Conservation (phyloP, 2,113 vertebrate species). For the Chloroceryle aenea region DNA sequence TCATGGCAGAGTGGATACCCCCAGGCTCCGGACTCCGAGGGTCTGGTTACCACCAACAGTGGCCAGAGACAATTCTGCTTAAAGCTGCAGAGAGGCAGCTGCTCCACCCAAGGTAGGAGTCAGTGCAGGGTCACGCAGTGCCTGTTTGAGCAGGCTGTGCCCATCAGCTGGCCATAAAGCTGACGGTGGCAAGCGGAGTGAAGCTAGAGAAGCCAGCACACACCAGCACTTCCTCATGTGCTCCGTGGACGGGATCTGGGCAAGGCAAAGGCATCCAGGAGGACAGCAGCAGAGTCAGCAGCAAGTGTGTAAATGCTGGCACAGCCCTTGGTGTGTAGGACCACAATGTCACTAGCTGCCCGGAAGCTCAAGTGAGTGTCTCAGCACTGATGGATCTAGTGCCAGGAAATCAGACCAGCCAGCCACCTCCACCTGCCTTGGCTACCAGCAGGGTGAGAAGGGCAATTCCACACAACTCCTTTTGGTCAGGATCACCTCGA, state of each 20-base stretch:
- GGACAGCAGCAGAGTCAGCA: not conserved
- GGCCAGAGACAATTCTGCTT: not conserved
- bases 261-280: not conserved
- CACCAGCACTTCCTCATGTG: not conserved
- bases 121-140: not conserved
- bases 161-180: rapidly evolving
- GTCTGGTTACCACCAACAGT: not conserved
- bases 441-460: not conserved
- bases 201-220: not conserved
- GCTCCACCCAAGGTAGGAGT: not conserved
- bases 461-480: not conserved
- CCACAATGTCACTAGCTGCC: not conserved
- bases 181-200: not conserved
- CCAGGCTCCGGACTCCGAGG: not conserved
- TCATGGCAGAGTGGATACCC: not conserved
- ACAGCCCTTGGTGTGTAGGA: not conserved
- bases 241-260: not conserved
- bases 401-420: not conserved
- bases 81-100: not conserved
- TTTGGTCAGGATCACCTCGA: not conserved
- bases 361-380: not conserved
- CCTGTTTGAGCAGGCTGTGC: not conserved
- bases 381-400: not conserved
- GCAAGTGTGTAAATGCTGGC: not conserved
- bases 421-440: not conserved